Evolutionary conservation across 2,888 invertebrate species (phyloP).

Genomic region (Sympetrum striolatum): DNA sequence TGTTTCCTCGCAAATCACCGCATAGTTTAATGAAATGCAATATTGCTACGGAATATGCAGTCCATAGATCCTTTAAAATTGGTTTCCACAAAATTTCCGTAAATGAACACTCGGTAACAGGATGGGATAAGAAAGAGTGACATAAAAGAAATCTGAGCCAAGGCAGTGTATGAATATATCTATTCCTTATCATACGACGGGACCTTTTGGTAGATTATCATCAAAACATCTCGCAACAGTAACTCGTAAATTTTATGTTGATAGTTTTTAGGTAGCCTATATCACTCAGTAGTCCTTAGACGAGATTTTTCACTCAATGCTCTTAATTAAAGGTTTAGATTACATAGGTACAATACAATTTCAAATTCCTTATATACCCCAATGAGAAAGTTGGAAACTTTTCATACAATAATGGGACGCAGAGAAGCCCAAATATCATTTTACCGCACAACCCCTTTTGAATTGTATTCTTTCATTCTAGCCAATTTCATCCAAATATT

Average conservation of each 20-base stretch:
- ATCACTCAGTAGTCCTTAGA: slow-evolving; percentile 44
- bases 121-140: slow-evolving; percentile 2
- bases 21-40: background rate
- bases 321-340: slow-evolving; percentile 40
- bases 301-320: slow-evolving; percentile 39
- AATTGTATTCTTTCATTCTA: slow-evolving; percentile 31
- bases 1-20: background rate
- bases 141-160: slow-evolving; percentile 27
- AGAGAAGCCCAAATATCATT: slow-evolving; percentile 31
- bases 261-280: slow-evolving; percentile 39
- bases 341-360: slow-evolving; percentile 37
- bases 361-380: slow-evolving; percentile 36
- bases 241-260: slow-evolving; percentile 35
- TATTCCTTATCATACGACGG: slow-evolving; percentile 43
- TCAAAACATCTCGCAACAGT: slow-evolving; percentile 42
- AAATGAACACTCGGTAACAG: background rate
- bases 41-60: background rate
- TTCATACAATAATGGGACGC: slow-evolving; percentile 31
- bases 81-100: background rate
- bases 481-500: slow-evolving; percentile 19
- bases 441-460: slow-evolving; percentile 33
- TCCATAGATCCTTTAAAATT: background rate
- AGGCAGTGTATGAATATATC: slow-evolving; percentile 30
- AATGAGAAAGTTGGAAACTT: slow-evolving; percentile 27
- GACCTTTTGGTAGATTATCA: slow-evolving; percentile 40